These are phyloP conservation scores for Habrosyne pyritoides DNA, from an alignment of 2,888 invertebrate species.

Conservation along the genomic window DNA sequence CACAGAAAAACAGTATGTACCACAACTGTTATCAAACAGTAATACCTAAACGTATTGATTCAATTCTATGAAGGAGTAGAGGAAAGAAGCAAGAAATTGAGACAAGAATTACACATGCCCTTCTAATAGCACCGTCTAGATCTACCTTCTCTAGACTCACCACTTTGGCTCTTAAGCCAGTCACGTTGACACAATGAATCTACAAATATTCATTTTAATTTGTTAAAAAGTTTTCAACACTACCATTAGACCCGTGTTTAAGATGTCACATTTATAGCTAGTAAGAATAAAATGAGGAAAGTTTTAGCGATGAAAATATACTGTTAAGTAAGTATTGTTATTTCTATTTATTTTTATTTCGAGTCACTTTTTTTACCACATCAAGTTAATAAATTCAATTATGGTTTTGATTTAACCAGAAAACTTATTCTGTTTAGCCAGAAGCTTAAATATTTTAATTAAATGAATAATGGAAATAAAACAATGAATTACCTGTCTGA, in stretches of 20 bases:
- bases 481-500: conserved; percentile 87
- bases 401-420: not conserved
- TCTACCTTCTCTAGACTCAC: conserved; percentile 80
- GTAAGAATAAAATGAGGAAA: not conserved
- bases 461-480: not conserved
- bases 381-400: not conserved
- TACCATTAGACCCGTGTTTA: not conserved
- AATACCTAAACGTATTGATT: conserved; percentile 29
- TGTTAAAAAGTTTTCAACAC: conserved; percentile 29
- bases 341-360: not conserved
- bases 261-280: not conserved
- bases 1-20: conserved; percentile 19
- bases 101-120: conserved; percentile 63
- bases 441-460: too few relatives aligned
- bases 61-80: conserved; percentile 47
- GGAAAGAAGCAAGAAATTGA: conserved; percentile 47
- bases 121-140: conserved; percentile 73
- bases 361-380: not conserved
- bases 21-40: conserved; percentile 14
- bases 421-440: too few relatives aligned
- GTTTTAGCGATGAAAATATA: not conserved
- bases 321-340: not conserved
- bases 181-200: conserved; percentile 82
- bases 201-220: conserved; percentile 67
- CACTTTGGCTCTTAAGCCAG: conserved; percentile 81